Conservation (phyloP, 2,797 vertebrate species). For the Leptoclinus maculatus region DNA sequence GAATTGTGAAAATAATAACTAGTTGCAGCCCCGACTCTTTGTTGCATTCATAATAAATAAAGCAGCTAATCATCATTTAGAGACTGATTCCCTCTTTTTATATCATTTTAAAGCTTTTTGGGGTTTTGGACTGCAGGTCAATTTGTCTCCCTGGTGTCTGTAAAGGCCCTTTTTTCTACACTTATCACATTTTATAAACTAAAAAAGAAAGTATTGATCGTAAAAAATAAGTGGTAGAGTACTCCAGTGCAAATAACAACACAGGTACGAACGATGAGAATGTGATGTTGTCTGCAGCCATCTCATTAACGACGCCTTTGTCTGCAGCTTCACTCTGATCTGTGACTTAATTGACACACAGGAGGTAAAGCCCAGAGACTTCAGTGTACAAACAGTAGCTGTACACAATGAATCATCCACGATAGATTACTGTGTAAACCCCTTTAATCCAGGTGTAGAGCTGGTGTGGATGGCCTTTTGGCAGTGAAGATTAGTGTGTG, state of each 20-base stretch:
- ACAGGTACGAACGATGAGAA: neutral
- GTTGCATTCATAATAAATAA: neutral
- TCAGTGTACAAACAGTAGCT: conserved; percentile 50
- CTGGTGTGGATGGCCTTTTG: conserved; percentile 56
- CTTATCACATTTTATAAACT: neutral
- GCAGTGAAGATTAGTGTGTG: conserved; percentile 60
- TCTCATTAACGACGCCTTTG: conserved; percentile 9
- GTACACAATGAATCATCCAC: conserved; percentile 47
- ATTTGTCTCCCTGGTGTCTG: neutral
- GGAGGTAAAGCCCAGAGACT: conserved; percentile 19
- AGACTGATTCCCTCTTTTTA: neutral
- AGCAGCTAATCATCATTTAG: neutral
- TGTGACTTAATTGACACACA: conserved; percentile 14
- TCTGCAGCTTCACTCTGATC: conserved; percentile 24
- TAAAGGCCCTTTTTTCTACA: neutral
- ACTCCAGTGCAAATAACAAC: neutral
- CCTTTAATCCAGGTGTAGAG: conserved; percentile 69
- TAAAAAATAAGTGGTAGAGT: neutral
- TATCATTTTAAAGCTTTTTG: neutral
- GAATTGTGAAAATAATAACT: too few species aligned
- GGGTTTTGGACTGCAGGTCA: neutral
- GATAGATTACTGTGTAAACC: conserved; percentile 62
- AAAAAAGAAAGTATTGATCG: neutral
- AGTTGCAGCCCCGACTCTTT: neutral
- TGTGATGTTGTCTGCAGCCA: neutral